Evolutionary conservation across 2,797 vertebrate genomes (phyloP).

Genomic region (Melanotaenia nigrans): DNA sequence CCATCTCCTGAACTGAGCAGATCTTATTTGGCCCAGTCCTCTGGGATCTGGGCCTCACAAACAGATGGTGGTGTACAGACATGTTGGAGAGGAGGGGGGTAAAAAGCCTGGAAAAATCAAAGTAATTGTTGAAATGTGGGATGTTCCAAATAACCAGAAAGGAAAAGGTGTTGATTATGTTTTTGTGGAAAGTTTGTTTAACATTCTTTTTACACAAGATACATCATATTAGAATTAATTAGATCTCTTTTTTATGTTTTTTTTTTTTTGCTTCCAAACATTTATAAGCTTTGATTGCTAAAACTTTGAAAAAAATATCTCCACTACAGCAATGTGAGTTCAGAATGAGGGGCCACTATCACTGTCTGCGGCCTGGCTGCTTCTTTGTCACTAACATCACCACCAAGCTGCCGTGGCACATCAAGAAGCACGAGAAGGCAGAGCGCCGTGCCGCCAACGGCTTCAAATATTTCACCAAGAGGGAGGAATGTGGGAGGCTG

Average conservation of each 20-base stretch:
- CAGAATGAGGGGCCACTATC: conserved; percentile 98
- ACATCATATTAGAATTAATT: conserved; percentile 33
- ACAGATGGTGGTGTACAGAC: conserved; percentile 84
- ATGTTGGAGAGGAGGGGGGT: conserved; percentile 68
- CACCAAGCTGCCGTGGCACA: conserved; percentile 98
- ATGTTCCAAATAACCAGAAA: conserved; percentile 41
- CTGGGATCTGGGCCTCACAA: conserved; percentile 77
- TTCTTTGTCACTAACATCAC: conserved; percentile 99
- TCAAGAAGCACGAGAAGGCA: conserved; percentile 98
- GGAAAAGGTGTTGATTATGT: conserved; percentile 37
- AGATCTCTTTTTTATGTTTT: conserved; percentile 12
- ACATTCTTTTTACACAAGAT: conserved; percentile 20
- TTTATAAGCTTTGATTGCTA: conserved; percentile 34
- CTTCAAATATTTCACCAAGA: conserved; percentile 99
- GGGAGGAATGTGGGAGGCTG: conserved; percentile 95
- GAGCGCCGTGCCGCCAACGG: conserved; percentile 97
- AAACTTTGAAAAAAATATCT: conserved; percentile 45
- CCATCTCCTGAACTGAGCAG: conserved; percentile 74
- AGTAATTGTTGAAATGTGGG: conserved; percentile 41
- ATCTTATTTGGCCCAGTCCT: conserved; percentile 83
- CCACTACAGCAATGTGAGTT: conserved; percentile 94
- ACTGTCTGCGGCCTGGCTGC: conserved; percentile 95
- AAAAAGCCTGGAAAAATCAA: conserved; percentile 42
- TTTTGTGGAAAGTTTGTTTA: conserved; percentile 9
- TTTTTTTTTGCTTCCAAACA: conserved; percentile 14